Evolutionary conservation across 1,140 invertebrate species (phyloP), one percentile per base, ranked within the genome.

Genomic region (Epicauta chinensis): DNA sequence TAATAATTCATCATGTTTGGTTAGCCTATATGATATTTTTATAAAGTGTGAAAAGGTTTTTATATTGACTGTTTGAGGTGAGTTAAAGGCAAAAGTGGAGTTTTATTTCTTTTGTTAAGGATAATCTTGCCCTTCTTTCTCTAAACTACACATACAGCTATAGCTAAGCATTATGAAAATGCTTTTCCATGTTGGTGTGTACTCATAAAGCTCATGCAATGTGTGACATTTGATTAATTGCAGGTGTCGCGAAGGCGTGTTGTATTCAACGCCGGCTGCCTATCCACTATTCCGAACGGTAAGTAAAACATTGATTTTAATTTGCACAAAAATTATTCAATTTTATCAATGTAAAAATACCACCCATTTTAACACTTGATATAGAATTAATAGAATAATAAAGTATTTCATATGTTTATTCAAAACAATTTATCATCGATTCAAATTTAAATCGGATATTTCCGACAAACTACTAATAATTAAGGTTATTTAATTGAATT

Each of bases 211-310:
- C 40, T 17, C 17, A 23, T 43, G 17, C 39, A 30, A 23, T 34
- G 32, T 44, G 49, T 44, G 39, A 43, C 40, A 23, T 51, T 55
- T 55, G 40, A 44, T 44, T 55, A 44, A 47, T 58, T 58, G 47
- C 47, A 58, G 56, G 56, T 51, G 43, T 51, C 53, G 49, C 39
- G 53, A 42, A 51, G 52, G 56, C 47, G 56, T 51, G 56, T 43
- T 16, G 12, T 13, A 35, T 11, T 37, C 40, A n/a, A 46, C 51
- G 51, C 40, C 40, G 46, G 40, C 53, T 52, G n/a, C 30, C 45
- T 34, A 45, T 13, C 51, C 52, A 17, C 36, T 39, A 31, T 41
- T 40, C 39, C 40, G 16, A 58, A 5, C 52, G 56, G 56, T 58
- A 44, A 55, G 56, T 51, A 40, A 23, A 23, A 23, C 4, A 23